Evolutionary conservation across 2,113 vertebrate genomes (phyloP).

Genomic region (Varanus salvator): DNA sequence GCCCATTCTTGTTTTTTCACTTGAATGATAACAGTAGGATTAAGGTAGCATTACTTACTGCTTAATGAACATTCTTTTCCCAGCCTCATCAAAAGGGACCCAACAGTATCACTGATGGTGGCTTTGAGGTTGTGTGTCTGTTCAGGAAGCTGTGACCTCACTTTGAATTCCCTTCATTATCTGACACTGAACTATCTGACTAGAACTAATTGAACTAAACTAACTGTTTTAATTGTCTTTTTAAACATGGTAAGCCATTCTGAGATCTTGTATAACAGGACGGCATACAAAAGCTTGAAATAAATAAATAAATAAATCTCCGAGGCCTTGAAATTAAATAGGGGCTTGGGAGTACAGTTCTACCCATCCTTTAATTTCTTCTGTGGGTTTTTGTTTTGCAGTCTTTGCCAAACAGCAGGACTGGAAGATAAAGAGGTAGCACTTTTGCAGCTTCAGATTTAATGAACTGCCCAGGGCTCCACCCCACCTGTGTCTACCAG

Average conservation of each 20-base stretch:
- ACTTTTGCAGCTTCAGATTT: not conserved
- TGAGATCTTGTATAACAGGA: too few species aligned
- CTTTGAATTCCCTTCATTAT: not conserved
- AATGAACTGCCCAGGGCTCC: not conserved
- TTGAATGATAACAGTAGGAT: not conserved
- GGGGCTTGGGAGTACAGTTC: not conserved
- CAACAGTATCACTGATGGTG: not conserved
- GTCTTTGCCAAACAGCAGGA: too few species aligned
- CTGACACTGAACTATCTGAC: not conserved
- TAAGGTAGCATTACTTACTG: not conserved
- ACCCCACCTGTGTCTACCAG: not conserved
- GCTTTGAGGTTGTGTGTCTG: not conserved
- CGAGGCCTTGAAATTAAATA: not conserved
- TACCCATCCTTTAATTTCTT: not conserved
- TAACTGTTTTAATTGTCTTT: not conserved
- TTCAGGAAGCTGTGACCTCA: not conserved
- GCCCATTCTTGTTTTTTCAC: not conserved
- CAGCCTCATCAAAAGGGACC: not conserved
- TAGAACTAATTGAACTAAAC: not conserved
- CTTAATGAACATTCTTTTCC: not conserved
- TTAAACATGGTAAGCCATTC: too few species aligned
- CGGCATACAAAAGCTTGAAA: too few species aligned
- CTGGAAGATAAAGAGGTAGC: too few species aligned
- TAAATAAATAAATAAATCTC: too few species aligned
- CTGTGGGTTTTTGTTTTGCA: not conserved